Evolutionary conservation across 2,797 vertebrate genomes (phyloP), one percentile per base, ranked within the genome.

Genomic region (Sternarchorhynchus goeldii): DNA sequence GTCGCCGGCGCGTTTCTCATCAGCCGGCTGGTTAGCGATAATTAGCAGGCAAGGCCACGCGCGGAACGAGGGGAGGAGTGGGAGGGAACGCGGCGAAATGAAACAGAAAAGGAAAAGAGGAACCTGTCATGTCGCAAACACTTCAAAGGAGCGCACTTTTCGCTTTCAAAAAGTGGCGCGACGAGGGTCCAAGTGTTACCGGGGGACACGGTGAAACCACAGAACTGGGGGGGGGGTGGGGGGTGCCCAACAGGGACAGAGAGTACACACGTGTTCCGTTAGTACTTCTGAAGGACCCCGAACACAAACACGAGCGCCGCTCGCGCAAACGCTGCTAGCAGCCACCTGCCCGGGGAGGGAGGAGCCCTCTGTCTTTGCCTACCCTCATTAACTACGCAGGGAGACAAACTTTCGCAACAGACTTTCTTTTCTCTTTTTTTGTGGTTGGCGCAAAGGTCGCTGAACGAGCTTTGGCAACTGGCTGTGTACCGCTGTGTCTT

Each of bases 21-120:
- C 93, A 93, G 92, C 91, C 88, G 92, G 90, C 91, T 93, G 92
- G 92, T 93, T 94, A 92, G 91, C 86, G 90, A 93, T 93, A 93
- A 94, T 94, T 94, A 94, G 93, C 90, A 89, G 91, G 88, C 90
- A 82, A 90, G 92, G 81, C 55, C 69, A 80, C 10, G 68, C 74
- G 63, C 56, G 74, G 53, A 76, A 66, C 68, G 64, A 82, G 79
- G 67, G 76, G 82, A 73, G 59, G 67, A 90, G 90, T 89, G 90
- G 91, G 92, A 90, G 91, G 92, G 91, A 14, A 89, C 87, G 87
- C 86, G 58, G 59, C 80, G 88, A 89, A 93, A 92, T 92, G 90
- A 93, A 94, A 92, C 90, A 87, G 88, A 88, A 91, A 92, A 91
- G 88, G 91, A 92, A 90, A 87, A 87, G 91, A 83, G 82, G 69